A percentile compares a stretch with the other conserved stretches of the same genome.
These are phyloP conservation scores for Drosophila suzukii DNA, from an alignment of 1,140 invertebrate species.

Conservation along the genomic window DNA sequence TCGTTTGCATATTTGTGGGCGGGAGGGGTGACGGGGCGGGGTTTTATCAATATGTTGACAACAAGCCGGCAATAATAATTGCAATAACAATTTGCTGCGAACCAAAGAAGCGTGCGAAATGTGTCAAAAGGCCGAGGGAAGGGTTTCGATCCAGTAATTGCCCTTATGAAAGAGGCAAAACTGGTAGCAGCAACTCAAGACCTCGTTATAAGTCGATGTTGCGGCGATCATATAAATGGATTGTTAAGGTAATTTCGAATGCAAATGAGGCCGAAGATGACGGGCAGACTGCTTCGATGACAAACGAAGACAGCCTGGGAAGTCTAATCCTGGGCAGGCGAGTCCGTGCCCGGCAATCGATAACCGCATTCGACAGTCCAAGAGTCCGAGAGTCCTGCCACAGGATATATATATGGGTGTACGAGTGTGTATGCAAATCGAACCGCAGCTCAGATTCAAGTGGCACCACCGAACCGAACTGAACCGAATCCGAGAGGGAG, in stretches of 20 bases:
- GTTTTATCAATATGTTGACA: conserved; percentile 69
- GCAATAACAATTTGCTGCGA: conserved; percentile 41
- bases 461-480: not conserved
- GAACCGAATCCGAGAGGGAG: not conserved
- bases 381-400: conserved; percentile 20
- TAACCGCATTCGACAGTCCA: conserved; percentile 20
- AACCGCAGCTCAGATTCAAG: conserved; percentile 30
- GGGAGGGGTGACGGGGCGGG: conserved; percentile 24
- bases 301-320: conserved; percentile 17
- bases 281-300: not conserved
- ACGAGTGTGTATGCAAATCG: conserved; percentile 20
- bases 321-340: conserved; percentile 4
- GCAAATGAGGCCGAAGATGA: conserved; percentile 11
- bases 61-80: conserved; percentile 67
- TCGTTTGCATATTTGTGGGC: conserved; percentile 42
- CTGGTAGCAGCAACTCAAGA: not conserved
- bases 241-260: conserved; percentile 21
- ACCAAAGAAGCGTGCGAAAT: conserved; percentile 51
- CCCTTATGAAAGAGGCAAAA: not conserved
- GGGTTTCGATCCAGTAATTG: conserved; percentile 11
- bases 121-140: conserved; percentile 5
- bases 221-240: conserved; percentile 8
- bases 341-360: conserved; percentile 14
- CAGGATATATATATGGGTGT: not conserved
- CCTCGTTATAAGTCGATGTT: conserved; percentile 19